These are phyloP conservation scores for Trichomycterus rosablanca DNA, from an alignment of 2,113 vertebrate genomes.

Conservation along the genomic window DNA sequence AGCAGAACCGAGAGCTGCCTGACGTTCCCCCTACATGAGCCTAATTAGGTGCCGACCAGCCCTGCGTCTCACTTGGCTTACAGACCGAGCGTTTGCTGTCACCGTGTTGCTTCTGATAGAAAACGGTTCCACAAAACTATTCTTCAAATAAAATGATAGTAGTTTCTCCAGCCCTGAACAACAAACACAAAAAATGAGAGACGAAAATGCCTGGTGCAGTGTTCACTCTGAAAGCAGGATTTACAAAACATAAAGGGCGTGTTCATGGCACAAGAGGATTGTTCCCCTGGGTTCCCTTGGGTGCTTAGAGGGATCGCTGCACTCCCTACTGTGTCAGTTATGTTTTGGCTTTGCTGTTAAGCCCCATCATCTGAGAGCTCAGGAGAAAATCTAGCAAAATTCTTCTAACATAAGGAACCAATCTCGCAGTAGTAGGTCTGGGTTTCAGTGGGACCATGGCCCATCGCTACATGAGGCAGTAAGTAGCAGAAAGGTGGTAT, in stretches of 20 bases:
- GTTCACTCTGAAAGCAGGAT: neutral
- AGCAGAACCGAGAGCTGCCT: neutral
- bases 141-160: no score
- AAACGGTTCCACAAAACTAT: no score
- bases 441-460: constrained; percentile 29
- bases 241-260: constrained; percentile 32
- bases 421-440: constrained; percentile 5
- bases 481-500: constrained; percentile 19
- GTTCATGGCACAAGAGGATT: constrained; percentile 31
- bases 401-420: neutral
- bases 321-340: constrained; percentile 14
- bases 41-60: constrained; percentile 21
- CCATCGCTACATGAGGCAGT: constrained; percentile 32
- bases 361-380: constrained; percentile 1
- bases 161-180: no score
- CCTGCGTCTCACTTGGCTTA: neutral
- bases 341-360: constrained; percentile 4
- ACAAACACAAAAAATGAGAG: no score
- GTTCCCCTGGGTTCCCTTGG: constrained; percentile 41
- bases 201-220: neutral
- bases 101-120: neutral
- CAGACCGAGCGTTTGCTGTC: neutral
- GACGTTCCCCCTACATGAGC: neutral
- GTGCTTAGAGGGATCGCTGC: constrained; percentile 9
- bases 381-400: constrained; percentile 11